A percentile compares a stretch with the other conserved stretches of the same genome.
phyloP scores from a whole-genome alignment of 2,113 vertebrate species.

The Notothenia coriiceps region DNA sequence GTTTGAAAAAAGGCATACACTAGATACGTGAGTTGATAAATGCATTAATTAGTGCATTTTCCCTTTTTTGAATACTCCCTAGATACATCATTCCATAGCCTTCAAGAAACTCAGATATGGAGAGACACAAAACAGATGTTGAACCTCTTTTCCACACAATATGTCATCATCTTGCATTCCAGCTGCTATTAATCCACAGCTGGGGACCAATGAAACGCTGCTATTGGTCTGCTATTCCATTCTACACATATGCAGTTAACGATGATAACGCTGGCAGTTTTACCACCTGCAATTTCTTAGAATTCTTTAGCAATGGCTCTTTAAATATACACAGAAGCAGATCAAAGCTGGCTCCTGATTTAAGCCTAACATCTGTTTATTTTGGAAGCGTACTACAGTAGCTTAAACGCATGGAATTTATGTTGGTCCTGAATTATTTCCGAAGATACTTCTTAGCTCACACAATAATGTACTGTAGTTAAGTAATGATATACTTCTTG shows the following conservation, averaged over 20 bases:
- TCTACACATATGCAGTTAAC: not conserved
- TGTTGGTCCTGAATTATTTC: not conserved
- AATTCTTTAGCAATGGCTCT: not conserved
- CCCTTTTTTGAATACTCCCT: not conserved
- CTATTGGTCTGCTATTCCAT: too few species aligned
- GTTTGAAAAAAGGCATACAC: too few species aligned
- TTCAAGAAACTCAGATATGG: not conserved
- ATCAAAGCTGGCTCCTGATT: not conserved
- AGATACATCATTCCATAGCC: not conserved
- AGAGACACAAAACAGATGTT: conserved; percentile 19
- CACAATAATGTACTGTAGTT: not conserved
- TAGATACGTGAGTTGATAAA: not conserved
- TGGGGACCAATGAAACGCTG: not conserved
- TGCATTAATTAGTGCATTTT: not conserved
- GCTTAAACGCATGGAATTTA: not conserved
- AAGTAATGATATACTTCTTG: too few species aligned
- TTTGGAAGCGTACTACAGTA: not conserved
- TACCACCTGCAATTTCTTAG: not conserved
- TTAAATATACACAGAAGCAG: not conserved
- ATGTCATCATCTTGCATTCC: not conserved
- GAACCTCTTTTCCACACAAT: not conserved
- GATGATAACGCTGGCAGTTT: not conserved
- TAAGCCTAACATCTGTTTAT: not conserved
- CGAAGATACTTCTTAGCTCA: not conserved
- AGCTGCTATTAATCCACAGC: not conserved